Base-by-base conservation (phyloP, 2,888 invertebrate genomes). In the Hermaeophaga mercurialis region DNA sequence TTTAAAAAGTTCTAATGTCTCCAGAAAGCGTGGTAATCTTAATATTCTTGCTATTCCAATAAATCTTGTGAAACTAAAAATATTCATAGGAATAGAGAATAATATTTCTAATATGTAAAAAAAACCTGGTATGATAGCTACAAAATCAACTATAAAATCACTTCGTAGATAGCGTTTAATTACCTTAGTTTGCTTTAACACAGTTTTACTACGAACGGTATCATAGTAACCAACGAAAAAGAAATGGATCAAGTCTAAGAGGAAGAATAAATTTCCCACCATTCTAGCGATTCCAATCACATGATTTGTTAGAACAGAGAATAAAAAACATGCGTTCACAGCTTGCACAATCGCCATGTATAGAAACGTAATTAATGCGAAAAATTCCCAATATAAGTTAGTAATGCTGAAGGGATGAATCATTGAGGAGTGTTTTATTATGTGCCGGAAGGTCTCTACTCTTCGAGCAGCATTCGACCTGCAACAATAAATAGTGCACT, bases 121-220 rank as follows among this genome's bases (percentile, higher is more conserved):
- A 0, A 55, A 39, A 36, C 55, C 12, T 5, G 48, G 8, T 55
- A 22, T 55, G 22, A 52, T 15, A 4, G 55, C 47, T 28, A 52
- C 49, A 18, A 52, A 52, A 11, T 48, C 48, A 9, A 48, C 11
- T 11, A 48, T 11, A 12, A 48, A 48, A 11, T 38, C 38, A 11
- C 28, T 26, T 12, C 39, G 38, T 4, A 48, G 9, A 39, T 48
- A 48, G 4, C 11, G 9, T 1, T 9, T 11, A 3, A 26, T 17
- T 3, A 48, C 28, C 3, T 11, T 0, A 12, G 7, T n/a, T 4
- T 3, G 34, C 7, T 15, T 39, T 1, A 48, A 18, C 11, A 39
- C 14, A n/a, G 38, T 39, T n/a, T 26, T 17, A 12, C 17, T 15
- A 5, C 7, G 2, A 1, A n/a, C 5, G 4, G 1, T 5, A 22